These are phyloP conservation scores for Ferdinandea cuprea DNA, from an alignment of 2,888 invertebrate genomes.

Conservation along the genomic window DNA sequence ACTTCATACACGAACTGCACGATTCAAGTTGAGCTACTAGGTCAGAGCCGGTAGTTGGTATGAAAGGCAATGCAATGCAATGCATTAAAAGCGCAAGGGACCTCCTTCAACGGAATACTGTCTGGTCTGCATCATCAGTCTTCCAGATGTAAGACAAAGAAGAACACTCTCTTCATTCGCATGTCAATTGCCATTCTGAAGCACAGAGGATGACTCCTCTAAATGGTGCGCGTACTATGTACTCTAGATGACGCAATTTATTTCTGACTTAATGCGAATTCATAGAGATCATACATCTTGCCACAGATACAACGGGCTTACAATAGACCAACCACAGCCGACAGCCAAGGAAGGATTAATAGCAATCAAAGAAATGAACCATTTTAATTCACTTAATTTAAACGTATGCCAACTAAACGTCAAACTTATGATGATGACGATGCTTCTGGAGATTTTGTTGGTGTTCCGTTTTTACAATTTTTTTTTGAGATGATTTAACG, in stretches of 20 bases:
- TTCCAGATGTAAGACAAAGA: slow-evolving; percentile 23
- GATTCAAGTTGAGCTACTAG: slow-evolving; percentile 43
- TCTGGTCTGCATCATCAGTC: slow-evolving; percentile 21
- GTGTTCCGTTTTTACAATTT: slow-evolving; percentile 1
- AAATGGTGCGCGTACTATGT: slow-evolving; percentile 9
- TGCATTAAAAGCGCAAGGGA: slow-evolving; percentile 1
- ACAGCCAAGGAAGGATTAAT: slow-evolving; percentile 47
- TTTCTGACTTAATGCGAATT: slow-evolving; percentile 19
- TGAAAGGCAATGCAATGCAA: too few relatives aligned
- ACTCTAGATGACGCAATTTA: slow-evolving; percentile 46
- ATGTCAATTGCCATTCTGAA: background rate
- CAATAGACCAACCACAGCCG: too few relatives aligned
- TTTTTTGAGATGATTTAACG: slow-evolving; percentile 13
- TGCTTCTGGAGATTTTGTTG: slow-evolving; percentile 4
- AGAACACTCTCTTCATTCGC: slow-evolving; percentile 26
- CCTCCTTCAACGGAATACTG: slow-evolving; percentile 11
- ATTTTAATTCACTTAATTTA: slow-evolving; percentile 55
- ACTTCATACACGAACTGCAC: slow-evolving; percentile 43
- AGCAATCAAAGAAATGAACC: slow-evolving; percentile 60
- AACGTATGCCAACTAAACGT: slow-evolving; percentile 36
- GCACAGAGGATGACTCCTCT: background rate
- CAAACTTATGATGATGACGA: slow-evolving; percentile 19
- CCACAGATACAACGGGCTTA: background rate
- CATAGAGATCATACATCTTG: slow-evolving; percentile 30
- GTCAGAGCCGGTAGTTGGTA: slow-evolving; percentile 42